Evolutionary conservation across 1,140 invertebrate genomes (phyloP).

Genomic region (Hyles vespertilio): DNA sequence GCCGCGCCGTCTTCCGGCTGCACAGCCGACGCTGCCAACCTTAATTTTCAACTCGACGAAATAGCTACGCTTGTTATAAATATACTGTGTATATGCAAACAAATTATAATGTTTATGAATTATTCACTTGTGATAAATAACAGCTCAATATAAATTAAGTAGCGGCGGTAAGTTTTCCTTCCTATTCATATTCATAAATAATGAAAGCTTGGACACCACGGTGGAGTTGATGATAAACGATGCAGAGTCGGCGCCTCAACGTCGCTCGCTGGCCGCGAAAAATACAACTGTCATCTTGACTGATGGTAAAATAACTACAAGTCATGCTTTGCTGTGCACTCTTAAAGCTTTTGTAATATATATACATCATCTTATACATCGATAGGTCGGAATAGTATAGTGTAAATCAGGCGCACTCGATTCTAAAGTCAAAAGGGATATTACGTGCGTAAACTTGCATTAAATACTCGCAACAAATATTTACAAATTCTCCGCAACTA

Average conservation of each 20-base stretch:
- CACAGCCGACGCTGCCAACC: conserved; percentile 26
- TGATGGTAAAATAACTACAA: conserved; percentile 69
- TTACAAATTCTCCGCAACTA: too few species aligned
- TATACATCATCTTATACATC: neutral
- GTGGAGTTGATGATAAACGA: conserved; percentile 69
- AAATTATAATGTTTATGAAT: too few species aligned
- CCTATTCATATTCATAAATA: conserved; percentile 52
- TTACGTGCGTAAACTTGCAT: too few species aligned
- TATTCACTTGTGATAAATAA: too few species aligned
- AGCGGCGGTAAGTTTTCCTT: neutral
- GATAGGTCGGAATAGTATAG: too few species aligned
- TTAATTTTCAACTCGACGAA: neutral
- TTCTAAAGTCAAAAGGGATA: too few species aligned
- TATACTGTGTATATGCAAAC: too few species aligned
- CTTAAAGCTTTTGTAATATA: conserved; percentile 6
- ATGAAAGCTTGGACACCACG: conserved; percentile 56
- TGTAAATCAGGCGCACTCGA: too few species aligned
- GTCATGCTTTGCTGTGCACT: conserved; percentile 66
- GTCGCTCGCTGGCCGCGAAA: conserved; percentile 69
- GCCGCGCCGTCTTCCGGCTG: conserved; percentile 42
- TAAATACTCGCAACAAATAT: too few species aligned
- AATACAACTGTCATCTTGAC: conserved; percentile 73
- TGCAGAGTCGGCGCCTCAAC: conserved; percentile 55
- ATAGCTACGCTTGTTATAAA: too few species aligned
- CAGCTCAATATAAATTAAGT: neutral